Evolutionary conservation across 2,113 vertebrate genomes (phyloP).

Genomic region (Sphyrna mokarran): DNA sequence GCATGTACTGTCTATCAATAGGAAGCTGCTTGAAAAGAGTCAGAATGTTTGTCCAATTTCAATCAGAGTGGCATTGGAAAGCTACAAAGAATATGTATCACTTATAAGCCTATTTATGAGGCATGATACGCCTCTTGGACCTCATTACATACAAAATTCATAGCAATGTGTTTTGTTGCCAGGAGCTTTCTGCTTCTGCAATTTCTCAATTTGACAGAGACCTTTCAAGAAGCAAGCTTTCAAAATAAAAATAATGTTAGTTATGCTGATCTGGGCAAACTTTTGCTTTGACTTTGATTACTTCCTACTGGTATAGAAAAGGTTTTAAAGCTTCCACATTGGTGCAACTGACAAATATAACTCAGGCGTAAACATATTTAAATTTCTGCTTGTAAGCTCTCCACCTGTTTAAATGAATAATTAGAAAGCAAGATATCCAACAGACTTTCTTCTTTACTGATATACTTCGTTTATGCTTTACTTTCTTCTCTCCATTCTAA

Average conservation of each 20-base stretch:
- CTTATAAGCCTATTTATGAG: not conserved
- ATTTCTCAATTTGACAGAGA: conserved; percentile 17
- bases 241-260: not conserved
- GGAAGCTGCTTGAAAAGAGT: not conserved
- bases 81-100: not conserved
- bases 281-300: not conserved
- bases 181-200: not conserved
- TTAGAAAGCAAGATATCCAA: not conserved
- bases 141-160: conserved; percentile 12
- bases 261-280: not conserved
- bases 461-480: not conserved
- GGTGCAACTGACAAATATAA: not conserved
- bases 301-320: not conserved
- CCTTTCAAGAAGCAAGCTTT: not conserved
- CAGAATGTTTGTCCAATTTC: not conserved
- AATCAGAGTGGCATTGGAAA: not conserved
- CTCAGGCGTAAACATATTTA: not conserved
- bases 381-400: not conserved
- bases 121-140: not conserved
- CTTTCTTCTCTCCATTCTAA: not conserved
- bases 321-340: not conserved
- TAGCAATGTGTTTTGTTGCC: not conserved
- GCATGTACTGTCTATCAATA: not conserved
- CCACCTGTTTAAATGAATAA: not conserved
- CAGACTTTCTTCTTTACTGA: not conserved